Base-by-base conservation (phyloP, 2,113 vertebrate species). In the Ammodytes marinus region DNA sequence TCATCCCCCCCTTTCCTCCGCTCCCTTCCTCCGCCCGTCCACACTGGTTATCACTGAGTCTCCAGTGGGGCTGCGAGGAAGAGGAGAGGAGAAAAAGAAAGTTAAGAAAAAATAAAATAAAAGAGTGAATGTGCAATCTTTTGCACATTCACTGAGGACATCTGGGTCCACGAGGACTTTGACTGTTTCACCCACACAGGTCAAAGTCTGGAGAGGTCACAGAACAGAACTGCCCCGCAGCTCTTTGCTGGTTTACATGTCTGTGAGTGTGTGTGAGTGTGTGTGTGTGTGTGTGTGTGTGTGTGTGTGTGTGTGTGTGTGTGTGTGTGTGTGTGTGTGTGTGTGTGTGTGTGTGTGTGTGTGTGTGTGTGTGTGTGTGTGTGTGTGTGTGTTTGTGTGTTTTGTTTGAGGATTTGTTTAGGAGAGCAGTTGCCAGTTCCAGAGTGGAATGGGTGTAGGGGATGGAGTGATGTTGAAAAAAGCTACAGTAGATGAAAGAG, bases 11-110 rank as follows among this genome's bases (percentile, higher is more conserved):
- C 87, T 65, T 88, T 86, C 89, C 89, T 91, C 82, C 45, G 54
- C 90, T 92, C 88, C 84, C 87, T 93, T 94, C 91, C 92, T 94
- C 92, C 85, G 86, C 83, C 84, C 83, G 89, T 89, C 91, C 74
- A 74, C 87, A 77, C 81, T 88, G 83, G 92, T 94, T 92, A 93
- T 92, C 88, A 88, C 89, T 89, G 88, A 77, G 88, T 93, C 89
- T 91, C 92, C 87, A 84, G 91, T 88, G 93, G 85, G 83, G 84
- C 80, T 77, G 65, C 52, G 80, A 76, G 75, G 75, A 72, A 64
- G 81, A 73, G 79, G 68, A 45, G 83, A 52, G 80, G 74, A 77
- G 84, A 80, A 81, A 63, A 27, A 27, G 27, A 27, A 27, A 27
- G 27, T 27, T 27, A 27, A 27, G 27, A 27, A 27, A 27, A 27